These are phyloP conservation scores for Neopelma chrysocephalum DNA, from an alignment of 2,797 vertebrate genomes.

Conservation along the genomic window DNA sequence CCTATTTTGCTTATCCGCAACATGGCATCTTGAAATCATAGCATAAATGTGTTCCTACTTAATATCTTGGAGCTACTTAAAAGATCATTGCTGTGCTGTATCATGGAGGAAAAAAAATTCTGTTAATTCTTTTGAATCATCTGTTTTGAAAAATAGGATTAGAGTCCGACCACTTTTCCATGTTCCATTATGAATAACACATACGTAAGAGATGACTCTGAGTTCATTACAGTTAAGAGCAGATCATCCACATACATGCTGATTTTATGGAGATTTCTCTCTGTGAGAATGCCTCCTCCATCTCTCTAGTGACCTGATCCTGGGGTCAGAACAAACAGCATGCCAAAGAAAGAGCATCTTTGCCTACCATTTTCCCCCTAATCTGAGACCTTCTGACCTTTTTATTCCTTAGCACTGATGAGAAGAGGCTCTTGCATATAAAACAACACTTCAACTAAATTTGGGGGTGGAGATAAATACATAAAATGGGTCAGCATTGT, in stretches of 20 bases:
- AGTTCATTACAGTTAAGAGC: slow-evolving; percentile 39
- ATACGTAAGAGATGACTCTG: not conserved
- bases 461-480: not conserved
- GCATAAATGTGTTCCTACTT: not conserved
- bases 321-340: slow-evolving; percentile 34
- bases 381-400: slow-evolving; percentile 30
- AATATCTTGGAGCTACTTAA: not conserved
- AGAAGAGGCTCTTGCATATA: not conserved
- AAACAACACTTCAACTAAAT: slow-evolving; percentile 24
- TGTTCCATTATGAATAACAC: not conserved
- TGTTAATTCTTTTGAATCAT: not conserved
- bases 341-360: not conserved
- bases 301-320: slow-evolving; percentile 26
- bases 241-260: slow-evolving; percentile 43
- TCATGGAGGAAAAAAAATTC: not conserved
- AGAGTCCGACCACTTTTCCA: not conserved
- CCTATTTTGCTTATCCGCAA: not conserved
- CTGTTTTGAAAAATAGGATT: slow-evolving; percentile 38
- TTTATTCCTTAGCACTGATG: slow-evolving; percentile 18
- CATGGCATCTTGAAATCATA: not conserved
- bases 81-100: not conserved
- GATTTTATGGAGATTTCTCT: slow-evolving; percentile 49
- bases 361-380: not conserved
- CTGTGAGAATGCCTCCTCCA: slow-evolving; percentile 15
- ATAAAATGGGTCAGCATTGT: not conserved